A percentile compares a stretch with the other conserved stretches of the same genome.
Conservation (phyloP, 2,888 invertebrate genomes). For the Pemphredon lugubris region DNA sequence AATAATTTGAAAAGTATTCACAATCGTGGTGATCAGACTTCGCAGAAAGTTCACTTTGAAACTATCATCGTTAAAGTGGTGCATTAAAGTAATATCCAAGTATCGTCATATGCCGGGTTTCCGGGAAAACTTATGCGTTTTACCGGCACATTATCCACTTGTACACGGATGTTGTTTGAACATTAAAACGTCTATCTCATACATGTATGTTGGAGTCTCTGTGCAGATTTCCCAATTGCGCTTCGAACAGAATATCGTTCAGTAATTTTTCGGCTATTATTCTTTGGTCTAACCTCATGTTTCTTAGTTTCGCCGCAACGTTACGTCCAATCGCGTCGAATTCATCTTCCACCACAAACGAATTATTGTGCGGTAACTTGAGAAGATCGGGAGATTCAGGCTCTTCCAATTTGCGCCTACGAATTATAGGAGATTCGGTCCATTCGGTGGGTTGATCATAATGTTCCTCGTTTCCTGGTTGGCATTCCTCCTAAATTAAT, state of each 20-base stretch:
- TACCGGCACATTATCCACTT: constrained; percentile 16
- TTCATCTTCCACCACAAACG: constrained; percentile 75
- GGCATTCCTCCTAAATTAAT: constrained; percentile 72
- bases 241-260: constrained; percentile 81
- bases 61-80: constrained; percentile 16
- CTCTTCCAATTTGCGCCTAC: constrained; percentile 71
- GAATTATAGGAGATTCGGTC: constrained; percentile 67
- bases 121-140: constrained; percentile 31
- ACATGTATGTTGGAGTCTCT: constrained; percentile 79
- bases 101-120: constrained; percentile 21
- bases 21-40: constrained; percentile 15
- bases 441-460: constrained; percentile 70
- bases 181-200: constrained; percentile 50
- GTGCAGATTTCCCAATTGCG: constrained; percentile 80
- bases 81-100: constrained; percentile 15
- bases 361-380: constrained; percentile 73
- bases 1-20: constrained; percentile 33
- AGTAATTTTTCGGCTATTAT: constrained; percentile 81
- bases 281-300: constrained; percentile 80
- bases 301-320: constrained; percentile 80
- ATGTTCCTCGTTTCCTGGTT: constrained; percentile 67
- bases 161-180: constrained; percentile 10
- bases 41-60: constrained; percentile 18
- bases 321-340: constrained; percentile 80
- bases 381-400: constrained; percentile 70